phyloP scores from a whole-genome alignment of 2,888 invertebrate species.

The Marasmarcha lunaedactyla region DNA sequence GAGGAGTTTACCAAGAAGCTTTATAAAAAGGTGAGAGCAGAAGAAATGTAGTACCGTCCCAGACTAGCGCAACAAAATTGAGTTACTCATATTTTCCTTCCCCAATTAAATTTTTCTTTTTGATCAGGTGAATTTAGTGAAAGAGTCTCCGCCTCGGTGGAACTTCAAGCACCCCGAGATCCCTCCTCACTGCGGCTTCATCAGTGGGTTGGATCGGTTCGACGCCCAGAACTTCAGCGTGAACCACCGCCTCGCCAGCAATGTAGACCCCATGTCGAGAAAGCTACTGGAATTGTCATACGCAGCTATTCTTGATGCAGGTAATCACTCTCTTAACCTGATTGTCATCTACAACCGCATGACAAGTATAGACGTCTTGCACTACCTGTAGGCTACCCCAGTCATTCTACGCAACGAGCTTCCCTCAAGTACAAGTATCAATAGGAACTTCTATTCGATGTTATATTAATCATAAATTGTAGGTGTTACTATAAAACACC shows the following conservation, averaged over 20 bases:
- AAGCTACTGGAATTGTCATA: constrained; percentile 75
- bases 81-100: no score
- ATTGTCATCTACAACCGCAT: not conserved
- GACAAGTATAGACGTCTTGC: not conserved
- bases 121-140: constrained; percentile 78
- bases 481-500: no score
- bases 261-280: constrained; percentile 53
- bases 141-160: constrained; percentile 67
- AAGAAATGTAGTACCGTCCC: no score
- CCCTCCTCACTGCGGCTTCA: constrained; percentile 72
- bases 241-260: constrained; percentile 66
- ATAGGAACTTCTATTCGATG: no score
- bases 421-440: no score
- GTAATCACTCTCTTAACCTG: no score
- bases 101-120: no score
- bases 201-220: constrained; percentile 70
- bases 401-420: no score
- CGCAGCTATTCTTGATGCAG: constrained; percentile 76
- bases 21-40: constrained; percentile 20
- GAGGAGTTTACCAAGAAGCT: constrained; percentile 18
- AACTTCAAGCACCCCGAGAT: constrained; percentile 25
- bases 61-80: not conserved
- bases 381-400: no score
- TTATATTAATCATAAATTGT: no score
- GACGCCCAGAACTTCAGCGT: constrained; percentile 75